Base-by-base conservation (phyloP, 92 coral and sea anemone species). In the Parazoanthus atlanticus region DNA sequence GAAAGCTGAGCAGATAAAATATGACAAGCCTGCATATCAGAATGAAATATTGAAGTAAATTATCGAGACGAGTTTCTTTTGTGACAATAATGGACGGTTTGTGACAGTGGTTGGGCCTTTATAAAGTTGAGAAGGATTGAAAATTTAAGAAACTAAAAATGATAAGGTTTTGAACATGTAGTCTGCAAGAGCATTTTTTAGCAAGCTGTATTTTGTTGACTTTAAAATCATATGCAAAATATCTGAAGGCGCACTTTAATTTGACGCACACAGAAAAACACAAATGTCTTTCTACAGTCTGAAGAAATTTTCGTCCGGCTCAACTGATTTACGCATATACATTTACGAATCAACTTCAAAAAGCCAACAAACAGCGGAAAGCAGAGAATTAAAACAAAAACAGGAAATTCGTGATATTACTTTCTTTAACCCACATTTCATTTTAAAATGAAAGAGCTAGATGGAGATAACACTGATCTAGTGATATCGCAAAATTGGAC, bases 351-450 rank as follows among this genome's bases (percentile, higher is more conserved):
- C 65, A 43, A 17, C 49, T 56, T 84, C 15, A 84, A 70, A 84
- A 28, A 69, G 78, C 67, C 78, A 69, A 84, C 86, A 84, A 84
- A 47, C 74, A 71, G 87, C 78, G 67, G 78, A 84, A 89, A 88
- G 65, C 79, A 79, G 58, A 89, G 46, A 91, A 86, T 74, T 75
- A 82, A 79, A 90, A 86, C 67, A 81, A 89, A 92, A 89, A 89
- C 90, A 92, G 89, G 92, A 92, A 91, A 89, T 86, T 88, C 82
- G 73, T 76, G 88, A 91, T 91, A 85, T 85, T 88, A 85, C 88
- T 79, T 91, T 91, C 88, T 72, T 74, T 78, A 80, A 67, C 85
- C 38, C 84, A 88, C 93, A 89, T 89, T 85, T 91, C 90, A 80
- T 89, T 90, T 91, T 74, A 73, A 89, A 81, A 85, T 91, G 89